Base-by-base conservation (phyloP, 92 coral and sea anemone species). In the Heliopora coerulea region DNA sequence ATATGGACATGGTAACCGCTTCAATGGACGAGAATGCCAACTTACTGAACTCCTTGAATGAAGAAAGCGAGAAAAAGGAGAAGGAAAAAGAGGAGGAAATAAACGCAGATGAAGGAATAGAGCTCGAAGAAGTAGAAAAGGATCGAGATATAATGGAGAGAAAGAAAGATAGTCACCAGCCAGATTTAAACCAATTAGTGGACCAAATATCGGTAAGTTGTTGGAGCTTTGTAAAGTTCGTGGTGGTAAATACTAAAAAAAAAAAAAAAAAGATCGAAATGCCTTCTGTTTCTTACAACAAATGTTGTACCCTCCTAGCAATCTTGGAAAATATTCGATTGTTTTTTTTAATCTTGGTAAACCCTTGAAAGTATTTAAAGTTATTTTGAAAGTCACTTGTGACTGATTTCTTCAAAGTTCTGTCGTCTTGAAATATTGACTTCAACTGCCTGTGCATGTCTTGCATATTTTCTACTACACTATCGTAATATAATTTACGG, bases 191-290 rank as follows among this genome's bases (percentile, higher is more conserved):
- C 17, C 31, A 70, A 20, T 52, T 52, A 21, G 77, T 70, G 23
- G 77, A 70, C 57, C 77, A 70, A 54, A 70, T 70, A 14, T 70
- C 77, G 62, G 77, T 70, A 54, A n/a, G 77, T 49, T 10, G 0
- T 44, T 67, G 9, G 24, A 39, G 21, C 28, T 20, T 1, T 12
- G 28, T 33, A 61, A 61, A 30, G 8, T 41, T 21, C 0, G 19
- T 12, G 12, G 56, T 20, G 13, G 9, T 17, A 17, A 27, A 19
- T 1, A 54, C 12, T 19, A 24, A 19, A 19, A 12, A 12, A 54
- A 3, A 12, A 54, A 1, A 19, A 54, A 54, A 27, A n/a, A n/a
- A n/a, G 42, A 37, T 37, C 42, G 5, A 4, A 37, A 5, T 37
- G 42, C 5, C 42, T 37, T 37, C 12, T 4, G 42, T 37, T 37